Conservation (phyloP, 2,113 vertebrate genomes). For the Dicerorhinus sumatrensis region DNA sequence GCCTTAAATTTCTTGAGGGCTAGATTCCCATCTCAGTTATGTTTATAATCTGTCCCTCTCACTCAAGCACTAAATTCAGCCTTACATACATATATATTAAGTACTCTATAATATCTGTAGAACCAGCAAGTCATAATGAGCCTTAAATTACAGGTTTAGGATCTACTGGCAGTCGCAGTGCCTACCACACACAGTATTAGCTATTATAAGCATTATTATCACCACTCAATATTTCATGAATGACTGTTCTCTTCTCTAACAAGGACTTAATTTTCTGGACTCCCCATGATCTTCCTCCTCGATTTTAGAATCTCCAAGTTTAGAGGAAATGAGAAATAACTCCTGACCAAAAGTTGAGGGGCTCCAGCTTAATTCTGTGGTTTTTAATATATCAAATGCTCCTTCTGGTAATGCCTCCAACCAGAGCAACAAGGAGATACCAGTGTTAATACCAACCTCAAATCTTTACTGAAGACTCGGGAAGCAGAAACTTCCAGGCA, state of each 20-base stretch:
- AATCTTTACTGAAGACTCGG: background rate
- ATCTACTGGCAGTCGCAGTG: background rate
- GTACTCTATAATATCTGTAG: background rate
- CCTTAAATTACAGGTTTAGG: constrained; percentile 45
- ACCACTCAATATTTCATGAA: constrained; percentile 29
- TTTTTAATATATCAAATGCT: background rate
- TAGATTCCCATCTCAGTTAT: background rate
- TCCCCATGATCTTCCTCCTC: background rate
- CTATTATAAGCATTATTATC: constrained; percentile 28
- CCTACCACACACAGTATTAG: background rate
- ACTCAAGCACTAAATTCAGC: background rate
- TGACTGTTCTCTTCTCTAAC: background rate
- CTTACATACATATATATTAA: background rate
- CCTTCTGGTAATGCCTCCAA: background rate
- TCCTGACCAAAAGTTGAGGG: background rate
- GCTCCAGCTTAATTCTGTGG: background rate
- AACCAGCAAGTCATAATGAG: background rate
- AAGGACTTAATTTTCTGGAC: constrained; percentile 51
- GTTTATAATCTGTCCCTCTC: background rate
- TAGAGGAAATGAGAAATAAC: constrained; percentile 46
- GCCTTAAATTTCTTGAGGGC: background rate
- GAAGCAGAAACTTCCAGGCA: background rate
- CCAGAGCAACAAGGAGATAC: background rate
- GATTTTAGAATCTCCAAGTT: constrained; percentile 37
- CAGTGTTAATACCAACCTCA: background rate